Percentiles rank a stretch among this genome's conserved stretches.
Conservation (phyloP, 2,888 invertebrate species). For the Microctonus hyperodae region DNA sequence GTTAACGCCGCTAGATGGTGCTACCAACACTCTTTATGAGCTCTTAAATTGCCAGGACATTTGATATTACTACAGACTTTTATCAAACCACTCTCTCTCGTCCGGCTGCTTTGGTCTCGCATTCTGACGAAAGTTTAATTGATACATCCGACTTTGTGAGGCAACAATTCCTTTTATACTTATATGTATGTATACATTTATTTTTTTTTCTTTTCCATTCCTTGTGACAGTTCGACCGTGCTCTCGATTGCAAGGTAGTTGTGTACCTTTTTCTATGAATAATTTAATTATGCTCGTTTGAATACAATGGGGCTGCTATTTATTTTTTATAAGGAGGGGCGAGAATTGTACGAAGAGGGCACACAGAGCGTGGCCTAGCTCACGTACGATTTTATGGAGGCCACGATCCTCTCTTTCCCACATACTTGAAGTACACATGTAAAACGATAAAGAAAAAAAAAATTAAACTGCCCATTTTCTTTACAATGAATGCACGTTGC, state of each 20-base stretch:
- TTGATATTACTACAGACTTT: constrained; percentile 45
- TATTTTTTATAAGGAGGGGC: constrained; percentile 34
- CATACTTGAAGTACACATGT: background rate
- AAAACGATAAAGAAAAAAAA: background rate
- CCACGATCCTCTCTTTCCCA: constrained; percentile 14
- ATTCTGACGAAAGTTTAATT: constrained; percentile 29
- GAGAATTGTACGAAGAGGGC: constrained; percentile 16
- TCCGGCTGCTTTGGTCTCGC: constrained; percentile 33
- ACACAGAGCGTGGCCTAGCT: constrained; percentile 18
- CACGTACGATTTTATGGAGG: constrained; percentile 25
- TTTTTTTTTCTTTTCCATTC: constrained; percentile 23
- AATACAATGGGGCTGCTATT: constrained; percentile 41
- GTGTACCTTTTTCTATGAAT: constrained; percentile 39
- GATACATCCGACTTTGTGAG: constrained; percentile 31
- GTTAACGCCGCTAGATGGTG: constrained; percentile 61
- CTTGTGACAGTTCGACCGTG: constrained; percentile 29
- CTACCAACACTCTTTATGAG: constrained; percentile 46
- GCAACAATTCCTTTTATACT: constrained; percentile 11
- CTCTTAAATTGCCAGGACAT: constrained; percentile 30
- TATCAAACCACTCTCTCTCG: constrained; percentile 42
- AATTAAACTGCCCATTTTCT: constrained; percentile 1
- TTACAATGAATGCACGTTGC: constrained; percentile 3
- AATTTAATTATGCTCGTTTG: constrained; percentile 41
- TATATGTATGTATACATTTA: background rate
- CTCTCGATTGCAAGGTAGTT: constrained; percentile 34